Base-by-base conservation (phyloP, 2,797 vertebrate species). In the Pterois miles region DNA sequence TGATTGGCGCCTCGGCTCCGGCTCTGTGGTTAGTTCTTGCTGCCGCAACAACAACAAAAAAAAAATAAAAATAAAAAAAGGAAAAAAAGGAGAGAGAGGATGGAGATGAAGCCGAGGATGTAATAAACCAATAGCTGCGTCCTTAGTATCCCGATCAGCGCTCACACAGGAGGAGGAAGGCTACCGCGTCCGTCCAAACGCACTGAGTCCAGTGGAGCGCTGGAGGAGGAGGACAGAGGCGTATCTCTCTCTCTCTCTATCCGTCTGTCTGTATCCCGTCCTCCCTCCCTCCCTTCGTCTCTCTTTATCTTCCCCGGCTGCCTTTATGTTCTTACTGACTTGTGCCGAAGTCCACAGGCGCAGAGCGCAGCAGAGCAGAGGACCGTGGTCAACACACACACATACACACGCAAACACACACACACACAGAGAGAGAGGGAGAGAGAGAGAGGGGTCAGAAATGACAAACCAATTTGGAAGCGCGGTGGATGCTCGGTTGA, bases 401-500 rank as follows among this genome's bases (percentile, higher is more conserved):
- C 14, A 7, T 10, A 23, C 58, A 12, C 33, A 22, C 31, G 14
- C 12, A 8, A n/a, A 1, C 27, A 29, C 1, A 7, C 50, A 25
- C 23, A 14, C 13, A 16, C 54, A 38, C 29, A 27, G 64, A 75
- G 84, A 53, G 71, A 83, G 70, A 48, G 54, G 81, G 81, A 46
- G 63, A 52, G 67, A 65, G 86, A 65, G 89, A 71, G 87, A 71
- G 87, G 90, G 93, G 90, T 92, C 90, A 90, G 89, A 94, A 92
- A 95, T 94, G 94, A 96, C 93, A 94, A 95, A 94, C 93, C 93
- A 94, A 94, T 95, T 94, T 93, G 88, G 89, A 93, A 91, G 83
- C 66, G 89, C 83, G 81, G 89, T 92, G 89, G 92, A 93, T 85
- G 91, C 91, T 92, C 85, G 87, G 88, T 77, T 87, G 90, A 90